Evolutionary conservation across 2,797 vertebrate genomes (phyloP).

Genomic region (Siniperca undulata): DNA sequence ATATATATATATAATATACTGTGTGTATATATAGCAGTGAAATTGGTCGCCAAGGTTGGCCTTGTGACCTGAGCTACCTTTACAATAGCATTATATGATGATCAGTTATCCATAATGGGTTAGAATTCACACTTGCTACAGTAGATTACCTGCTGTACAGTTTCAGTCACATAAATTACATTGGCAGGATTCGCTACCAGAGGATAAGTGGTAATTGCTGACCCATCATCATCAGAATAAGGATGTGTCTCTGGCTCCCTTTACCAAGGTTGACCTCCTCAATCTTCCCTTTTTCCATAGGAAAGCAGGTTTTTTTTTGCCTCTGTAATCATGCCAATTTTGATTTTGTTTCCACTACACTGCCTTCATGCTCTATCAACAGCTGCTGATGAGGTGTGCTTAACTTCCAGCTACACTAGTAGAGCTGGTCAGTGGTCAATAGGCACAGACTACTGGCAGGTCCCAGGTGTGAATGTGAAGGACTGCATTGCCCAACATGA

Average conservation of each 20-base stretch:
- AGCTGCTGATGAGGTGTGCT: constrained; percentile 43
- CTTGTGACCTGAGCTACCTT: constrained; percentile 53
- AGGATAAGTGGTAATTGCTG: constrained; percentile 24
- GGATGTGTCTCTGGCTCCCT: background rate
- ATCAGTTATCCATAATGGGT: constrained; percentile 58
- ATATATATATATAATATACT: constrained; percentile 17
- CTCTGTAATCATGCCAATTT: background rate
- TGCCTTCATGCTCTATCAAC: constrained; percentile 24
- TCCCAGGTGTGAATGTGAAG: constrained; percentile 37
- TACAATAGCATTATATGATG: constrained; percentile 21
- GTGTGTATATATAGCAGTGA: background rate
- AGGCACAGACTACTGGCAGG: constrained; percentile 37
- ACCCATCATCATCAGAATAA: constrained; percentile 40
- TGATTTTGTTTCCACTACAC: constrained; percentile 22
- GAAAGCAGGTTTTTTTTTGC: background rate
- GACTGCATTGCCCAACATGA: constrained; percentile 10
- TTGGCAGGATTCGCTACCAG: constrained; percentile 4
- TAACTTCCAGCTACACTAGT: constrained; percentile 17
- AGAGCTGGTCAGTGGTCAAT: constrained; percentile 44
- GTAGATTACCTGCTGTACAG: constrained; percentile 46
- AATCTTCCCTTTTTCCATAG: constrained; percentile 1
- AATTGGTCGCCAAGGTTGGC: constrained; percentile 37
- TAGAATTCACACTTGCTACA: constrained; percentile 52
- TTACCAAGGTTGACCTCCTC: constrained; percentile 30
- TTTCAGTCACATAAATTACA: constrained; percentile 47